Evolutionary conservation across 1,140 invertebrate species (phyloP).

Genomic region (Lepidurus packardi): DNA sequence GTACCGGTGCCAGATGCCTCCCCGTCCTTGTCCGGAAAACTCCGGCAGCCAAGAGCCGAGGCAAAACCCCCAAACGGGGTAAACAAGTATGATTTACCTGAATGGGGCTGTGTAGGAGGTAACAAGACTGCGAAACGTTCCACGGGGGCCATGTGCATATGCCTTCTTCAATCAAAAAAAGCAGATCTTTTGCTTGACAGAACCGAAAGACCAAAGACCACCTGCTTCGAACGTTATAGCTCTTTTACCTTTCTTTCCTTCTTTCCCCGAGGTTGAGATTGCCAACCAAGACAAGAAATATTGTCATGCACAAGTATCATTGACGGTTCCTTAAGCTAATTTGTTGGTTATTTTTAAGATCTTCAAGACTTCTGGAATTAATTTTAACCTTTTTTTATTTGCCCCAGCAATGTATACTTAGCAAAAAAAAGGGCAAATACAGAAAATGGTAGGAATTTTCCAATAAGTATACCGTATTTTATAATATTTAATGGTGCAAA

Average conservation of each 20-base stretch:
- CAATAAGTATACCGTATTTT: too few species aligned
- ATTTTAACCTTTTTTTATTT: neutral
- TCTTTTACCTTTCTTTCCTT: neutral
- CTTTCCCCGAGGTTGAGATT: neutral
- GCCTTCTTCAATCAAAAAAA: slow-evolving; percentile 7
- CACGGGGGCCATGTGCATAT: slow-evolving; percentile 3
- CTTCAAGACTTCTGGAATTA: neutral
- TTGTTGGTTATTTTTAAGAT: neutral
- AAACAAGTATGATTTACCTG: slow-evolving; percentile 22
- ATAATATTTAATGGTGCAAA: too few species aligned
- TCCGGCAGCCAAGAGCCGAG: neutral
- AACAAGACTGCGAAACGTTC: slow-evolving; percentile 18
- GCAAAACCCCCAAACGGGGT: neutral
- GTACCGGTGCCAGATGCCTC: neutral
- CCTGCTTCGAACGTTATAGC: neutral
- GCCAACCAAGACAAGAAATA: neutral
- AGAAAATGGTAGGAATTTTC: too few species aligned
- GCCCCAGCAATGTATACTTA: too few species aligned
- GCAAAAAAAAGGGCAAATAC: too few species aligned
- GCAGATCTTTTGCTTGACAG: neutral
- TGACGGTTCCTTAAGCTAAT: neutral
- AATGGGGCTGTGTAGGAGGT: neutral
- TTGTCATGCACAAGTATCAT: neutral
- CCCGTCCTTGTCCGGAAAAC: neutral
- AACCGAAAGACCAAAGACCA: neutral